Base-by-base conservation (phyloP, 2,797 vertebrate species). In the Lagodon rhomboides region DNA sequence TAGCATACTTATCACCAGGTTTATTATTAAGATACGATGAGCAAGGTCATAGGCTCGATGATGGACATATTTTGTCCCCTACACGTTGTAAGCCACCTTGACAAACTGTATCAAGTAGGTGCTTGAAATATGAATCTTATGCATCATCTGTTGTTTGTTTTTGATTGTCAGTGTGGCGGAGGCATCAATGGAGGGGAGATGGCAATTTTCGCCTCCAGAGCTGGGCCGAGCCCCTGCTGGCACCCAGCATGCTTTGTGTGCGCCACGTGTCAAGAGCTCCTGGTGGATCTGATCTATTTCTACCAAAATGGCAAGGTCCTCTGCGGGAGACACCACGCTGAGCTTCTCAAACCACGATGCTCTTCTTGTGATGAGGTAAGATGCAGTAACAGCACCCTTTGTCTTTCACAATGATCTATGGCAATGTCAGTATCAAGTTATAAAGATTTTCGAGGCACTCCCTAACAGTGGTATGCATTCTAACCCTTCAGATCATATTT, bases 231-330 rank as follows among this genome's bases (percentile, higher is more conserved):
- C 5, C 94, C 97, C 18, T 98, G 97, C 92, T 99, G 98, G 98
- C 98, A 99, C 82, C 97, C 98, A 0, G 94, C 97, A 0, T 99
- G 98, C 89, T 99, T 99, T 43, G 95, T 94, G 50, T 99, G 98
- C 68, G 94, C 95, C 83, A 98, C 97, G 0, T 99, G 98, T 87
- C 95, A 96, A 0, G 97, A 99, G 92, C 96, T 99, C 69, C 95
- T 99, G 53, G 98, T 99, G 77, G 98, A 99, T 91, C 96, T 99
- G 51, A 99, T 99, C 93, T 99, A 99, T 93, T 99, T 99, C 93
- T 96, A 97, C 92, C 97, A 99, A 93, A 97, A 97, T 82, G 97
- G 96, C 83, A 97, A 97, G 92, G 96, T 98, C 88, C 95, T 98
- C 83, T 99, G 98, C 1, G 98, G 98, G 77, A 95, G 98, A 88